phyloP scores from a whole-genome alignment of 2,888 invertebrate species.

The Dexiosoma caninum region DNA sequence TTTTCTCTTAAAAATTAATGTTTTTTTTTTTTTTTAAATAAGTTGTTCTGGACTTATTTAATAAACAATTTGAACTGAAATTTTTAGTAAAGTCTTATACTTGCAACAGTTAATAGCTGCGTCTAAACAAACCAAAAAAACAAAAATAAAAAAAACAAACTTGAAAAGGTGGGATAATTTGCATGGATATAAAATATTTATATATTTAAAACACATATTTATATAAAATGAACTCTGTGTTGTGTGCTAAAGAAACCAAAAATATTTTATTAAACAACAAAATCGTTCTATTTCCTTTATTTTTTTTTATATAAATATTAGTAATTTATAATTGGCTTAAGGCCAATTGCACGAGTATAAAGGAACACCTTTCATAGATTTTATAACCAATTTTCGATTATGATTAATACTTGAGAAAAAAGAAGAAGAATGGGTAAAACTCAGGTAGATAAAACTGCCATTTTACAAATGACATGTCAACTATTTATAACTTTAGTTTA shows the following conservation, averaged over 20 bases:
- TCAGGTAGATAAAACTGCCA: too few species aligned
- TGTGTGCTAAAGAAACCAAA: conserved; percentile 10
- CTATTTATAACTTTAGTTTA: too few species aligned
- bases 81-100: conserved; percentile 73
- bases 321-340: conserved; percentile 35
- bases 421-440: too few species aligned
- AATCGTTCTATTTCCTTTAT: neutral
- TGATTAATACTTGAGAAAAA: neutral
- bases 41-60: conserved; percentile 52
- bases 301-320: neutral
- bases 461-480: too few species aligned
- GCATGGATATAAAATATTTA: neutral
- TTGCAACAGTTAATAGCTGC: conserved; percentile 71
- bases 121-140: conserved; percentile 16
- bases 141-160: conserved; percentile 4
- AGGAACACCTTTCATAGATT: conserved; percentile 34
- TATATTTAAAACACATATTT: neutral
- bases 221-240: neutral
- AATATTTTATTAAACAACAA: neutral
- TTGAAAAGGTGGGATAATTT: conserved; percentile 41
- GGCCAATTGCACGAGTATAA: conserved; percentile 24
- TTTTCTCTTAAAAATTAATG: neutral
- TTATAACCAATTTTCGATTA: neutral
- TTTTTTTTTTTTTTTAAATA: neutral
- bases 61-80: conserved; percentile 30